Evolutionary conservation across 2,113 vertebrate species (phyloP).

Genomic region (Amblyopsis rosae): DNA sequence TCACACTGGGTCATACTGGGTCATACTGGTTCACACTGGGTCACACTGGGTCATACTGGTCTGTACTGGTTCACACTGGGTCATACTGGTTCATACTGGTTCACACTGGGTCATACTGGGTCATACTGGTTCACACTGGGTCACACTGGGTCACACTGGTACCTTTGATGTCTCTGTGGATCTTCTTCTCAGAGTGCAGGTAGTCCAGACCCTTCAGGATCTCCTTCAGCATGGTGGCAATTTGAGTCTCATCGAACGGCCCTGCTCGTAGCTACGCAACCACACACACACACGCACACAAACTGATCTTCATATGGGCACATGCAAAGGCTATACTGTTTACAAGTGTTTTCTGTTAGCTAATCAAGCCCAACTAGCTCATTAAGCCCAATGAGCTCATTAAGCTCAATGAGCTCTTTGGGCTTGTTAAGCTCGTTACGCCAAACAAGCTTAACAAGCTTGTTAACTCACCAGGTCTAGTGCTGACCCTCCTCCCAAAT

Average conservation of each 20-base stretch:
- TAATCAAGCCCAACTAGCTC: background rate
- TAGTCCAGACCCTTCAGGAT: conserved; percentile 74
- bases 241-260: conserved; percentile 69
- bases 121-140: too few species aligned
- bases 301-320: too few species aligned
- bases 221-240: conserved; percentile 75
- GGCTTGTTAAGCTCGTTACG: too few species aligned
- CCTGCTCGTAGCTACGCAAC: conserved; percentile 53
- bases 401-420: background rate
- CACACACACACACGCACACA: conserved; percentile 16
- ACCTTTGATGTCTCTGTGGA: conserved; percentile 76
- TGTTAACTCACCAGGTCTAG: conserved; percentile 67
- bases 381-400: background rate
- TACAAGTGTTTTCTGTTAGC: too few species aligned
- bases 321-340: too few species aligned
- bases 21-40: too few species aligned
- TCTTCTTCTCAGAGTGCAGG: conserved; percentile 74
- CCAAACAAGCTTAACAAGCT: too few species aligned
- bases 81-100: background rate
- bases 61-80: background rate
- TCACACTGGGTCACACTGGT: background rate
- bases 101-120: too few species aligned
- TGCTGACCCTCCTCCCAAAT: conserved; percentile 69
- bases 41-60: background rate
- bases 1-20: too few species aligned